These are phyloP conservation scores for Atherix ibis DNA, from an alignment of 2,888 invertebrate genomes.

Conservation along the genomic window DNA sequence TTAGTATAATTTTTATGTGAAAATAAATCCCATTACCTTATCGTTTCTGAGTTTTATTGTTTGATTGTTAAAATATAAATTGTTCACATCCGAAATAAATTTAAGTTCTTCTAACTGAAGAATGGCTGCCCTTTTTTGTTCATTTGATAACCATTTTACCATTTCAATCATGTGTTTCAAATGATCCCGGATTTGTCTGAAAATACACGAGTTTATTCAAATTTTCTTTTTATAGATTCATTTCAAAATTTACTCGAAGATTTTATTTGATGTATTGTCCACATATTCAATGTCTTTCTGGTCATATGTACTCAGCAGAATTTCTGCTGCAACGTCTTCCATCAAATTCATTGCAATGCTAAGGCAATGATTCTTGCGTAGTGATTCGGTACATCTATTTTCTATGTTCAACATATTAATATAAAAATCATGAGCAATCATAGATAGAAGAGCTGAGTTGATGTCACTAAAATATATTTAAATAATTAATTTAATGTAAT, in stretches of 20 bases:
- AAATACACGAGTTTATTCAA: not conserved
- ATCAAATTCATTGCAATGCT: slow-evolving; percentile 3
- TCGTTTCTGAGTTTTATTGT: slow-evolving; percentile 4
- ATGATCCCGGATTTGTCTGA: slow-evolving; percentile 3
- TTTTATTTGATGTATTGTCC: slow-evolving; percentile 1
- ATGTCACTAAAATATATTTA: slow-evolving; percentile 8
- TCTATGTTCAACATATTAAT: slow-evolving; percentile 2
- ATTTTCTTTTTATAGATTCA: not conserved
- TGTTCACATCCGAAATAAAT: slow-evolving; percentile 3
- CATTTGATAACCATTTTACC: slow-evolving; percentile 5
- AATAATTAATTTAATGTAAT: slow-evolving; percentile 1
- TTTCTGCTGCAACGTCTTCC: slow-evolving; percentile 8
- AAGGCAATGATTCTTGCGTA: slow-evolving; percentile 4
- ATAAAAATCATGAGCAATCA: slow-evolving; percentile 6
- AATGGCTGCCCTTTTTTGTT: slow-evolving; percentile 3
- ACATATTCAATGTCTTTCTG: slow-evolving; percentile 3
- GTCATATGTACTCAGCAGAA: slow-evolving; percentile 1
- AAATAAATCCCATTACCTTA: too few relatives aligned
- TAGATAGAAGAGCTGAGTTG: slow-evolving; percentile 3
- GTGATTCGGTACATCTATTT: too few relatives aligned
- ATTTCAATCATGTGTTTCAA: slow-evolving; percentile 3
- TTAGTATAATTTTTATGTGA: too few relatives aligned
- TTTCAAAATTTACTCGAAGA: slow-evolving; percentile 4
- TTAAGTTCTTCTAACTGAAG: slow-evolving; percentile 4
- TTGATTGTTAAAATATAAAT: slow-evolving; percentile 7